Base-by-base conservation (phyloP, 2,113 vertebrate species). In the Myocastor coypus region DNA sequence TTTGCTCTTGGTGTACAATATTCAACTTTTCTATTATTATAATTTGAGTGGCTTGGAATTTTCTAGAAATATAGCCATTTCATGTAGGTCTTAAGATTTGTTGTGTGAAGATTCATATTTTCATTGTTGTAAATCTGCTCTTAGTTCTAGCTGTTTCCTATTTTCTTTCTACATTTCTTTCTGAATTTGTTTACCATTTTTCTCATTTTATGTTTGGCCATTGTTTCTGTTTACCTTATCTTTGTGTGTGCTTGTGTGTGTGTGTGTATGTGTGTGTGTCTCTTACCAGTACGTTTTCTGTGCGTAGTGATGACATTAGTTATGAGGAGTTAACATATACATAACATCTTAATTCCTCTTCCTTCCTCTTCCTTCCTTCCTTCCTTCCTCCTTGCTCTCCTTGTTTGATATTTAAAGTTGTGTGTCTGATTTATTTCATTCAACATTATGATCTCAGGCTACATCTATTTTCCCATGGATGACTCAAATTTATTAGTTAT, bases 101-200 rank as follows among this genome's bases (percentile, higher is more conserved):
- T 37, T 46, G 28, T 77, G 24, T 75, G 37, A 78, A 55, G 96
- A 32, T 87, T 95, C 42, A 64, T 57, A 73, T 92, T 81, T 77
- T 77, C 9, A 55, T 57, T 91, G 83, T 82, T 88, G 8, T 78
- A 89, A 89, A 68, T 92, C 34, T 92, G 24, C 68, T 71, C 85
- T 86, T 61, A 83, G 24, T 63, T 63, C 24, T 73, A 50, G n/a
- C 55, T 87, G 1, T 80, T 92, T 86, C 7, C n/a, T 17, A 4
- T 88, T 80, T 52, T 52, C 40, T 80, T 55, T 83, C 46, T 90
- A 20, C 40, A 81, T 19, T 87, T n/a, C 78, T 68, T 77, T 94
- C 55, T 77, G 75, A 91, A 82, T 91, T 71, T 82, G 19, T 87
- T 63, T 75, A 64, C 17, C 61, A 34, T 8, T 63, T 50, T 37